Evolutionary conservation across 2,888 invertebrate species (phyloP), one percentile per base, ranked within the genome.

Genomic region (Tetramorium bicarinatum): DNA sequence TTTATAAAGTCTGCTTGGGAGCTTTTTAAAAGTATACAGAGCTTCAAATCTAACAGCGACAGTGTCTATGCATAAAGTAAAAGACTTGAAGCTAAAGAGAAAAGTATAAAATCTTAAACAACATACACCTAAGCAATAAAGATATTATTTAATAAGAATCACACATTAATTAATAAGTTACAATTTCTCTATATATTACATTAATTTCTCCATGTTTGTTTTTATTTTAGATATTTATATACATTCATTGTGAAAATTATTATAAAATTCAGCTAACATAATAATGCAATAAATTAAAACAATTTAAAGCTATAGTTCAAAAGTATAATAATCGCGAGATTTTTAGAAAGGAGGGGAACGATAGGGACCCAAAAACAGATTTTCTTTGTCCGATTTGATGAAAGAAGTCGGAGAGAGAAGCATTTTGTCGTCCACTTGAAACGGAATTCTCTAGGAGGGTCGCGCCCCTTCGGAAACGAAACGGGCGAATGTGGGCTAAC

Each of bases 401-500:
- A 79, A 56, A 79, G 56, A 71, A 79, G 44, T 77, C 67, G 29
- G 34, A 59, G 47, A 80, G 72, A 18, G 72, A 80, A 59, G 29
- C 77, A 67, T 71, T 80, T 71, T 59, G 79, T 79, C 71, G 79
- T 80, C 59, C 59, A 80, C 71, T 77, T 83, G 62, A 86, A 87
- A 84, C 83, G 74, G 83, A 88, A 90, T 91, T 87, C 82, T 76
- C 77, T 54, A 11, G 62, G 75, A 79, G 84, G 82, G 64, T 83
- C 49, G 66, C 49, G 76, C 52, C 85, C 82, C 72, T 74, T 82
- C 67, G 44, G 71, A 75, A 71, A 41, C 79, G 79, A 80, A 71
- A 83, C 61, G 61, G 38, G 61, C 66, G 84, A 88, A 90, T 90
- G 69, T 89, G 83, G 90, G 87, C 87, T 90, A 90, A 90, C 89